These are phyloP conservation scores for Pseudochromis fuscus DNA, from an alignment of 2,797 vertebrate species.

Conservation along the genomic window DNA sequence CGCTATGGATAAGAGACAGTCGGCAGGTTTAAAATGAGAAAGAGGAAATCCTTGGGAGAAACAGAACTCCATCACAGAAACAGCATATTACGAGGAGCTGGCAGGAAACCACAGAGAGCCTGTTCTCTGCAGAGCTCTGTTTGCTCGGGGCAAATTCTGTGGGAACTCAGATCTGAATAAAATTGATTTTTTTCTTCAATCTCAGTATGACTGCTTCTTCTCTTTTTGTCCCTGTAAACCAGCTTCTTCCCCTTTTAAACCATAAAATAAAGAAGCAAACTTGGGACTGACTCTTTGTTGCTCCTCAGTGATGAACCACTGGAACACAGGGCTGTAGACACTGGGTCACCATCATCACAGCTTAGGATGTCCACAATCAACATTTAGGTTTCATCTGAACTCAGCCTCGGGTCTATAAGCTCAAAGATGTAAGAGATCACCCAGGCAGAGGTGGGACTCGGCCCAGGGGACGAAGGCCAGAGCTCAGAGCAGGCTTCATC, in stretches of 20 bases:
- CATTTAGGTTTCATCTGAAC: conserved; percentile 64
- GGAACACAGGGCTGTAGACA: conserved; percentile 17
- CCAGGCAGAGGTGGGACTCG: conserved; percentile 46
- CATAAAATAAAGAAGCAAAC: conserved; percentile 15
- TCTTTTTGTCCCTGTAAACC: conserved; percentile 27
- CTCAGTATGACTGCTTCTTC: conserved; percentile 30
- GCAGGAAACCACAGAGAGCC: conserved; percentile 46
- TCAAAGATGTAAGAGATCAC: conserved; percentile 57
- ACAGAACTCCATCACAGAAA: conserved; percentile 49
- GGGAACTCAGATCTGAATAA: conserved; percentile 46
- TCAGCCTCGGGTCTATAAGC: conserved; percentile 25
- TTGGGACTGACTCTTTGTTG: conserved; percentile 8
- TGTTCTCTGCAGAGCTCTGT: conserved; percentile 39
- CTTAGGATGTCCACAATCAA: conserved; percentile 37
- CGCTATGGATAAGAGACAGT: conserved; percentile 16
- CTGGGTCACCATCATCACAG: conserved; percentile 5
- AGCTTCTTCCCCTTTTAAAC: conserved; percentile 18
- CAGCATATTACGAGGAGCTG: conserved; percentile 54
- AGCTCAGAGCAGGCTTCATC: conserved; percentile 51
- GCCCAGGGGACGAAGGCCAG: conserved; percentile 44
- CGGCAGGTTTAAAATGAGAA: conserved; percentile 31
- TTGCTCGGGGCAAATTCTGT: conserved; percentile 44
- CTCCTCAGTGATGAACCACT: conserved; percentile 23
- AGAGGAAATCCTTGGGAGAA: conserved; percentile 51
- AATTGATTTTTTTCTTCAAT: conserved; percentile 55